Conservation (phyloP, 2,888 invertebrate species). For the Ctenicera cuprea region DNA sequence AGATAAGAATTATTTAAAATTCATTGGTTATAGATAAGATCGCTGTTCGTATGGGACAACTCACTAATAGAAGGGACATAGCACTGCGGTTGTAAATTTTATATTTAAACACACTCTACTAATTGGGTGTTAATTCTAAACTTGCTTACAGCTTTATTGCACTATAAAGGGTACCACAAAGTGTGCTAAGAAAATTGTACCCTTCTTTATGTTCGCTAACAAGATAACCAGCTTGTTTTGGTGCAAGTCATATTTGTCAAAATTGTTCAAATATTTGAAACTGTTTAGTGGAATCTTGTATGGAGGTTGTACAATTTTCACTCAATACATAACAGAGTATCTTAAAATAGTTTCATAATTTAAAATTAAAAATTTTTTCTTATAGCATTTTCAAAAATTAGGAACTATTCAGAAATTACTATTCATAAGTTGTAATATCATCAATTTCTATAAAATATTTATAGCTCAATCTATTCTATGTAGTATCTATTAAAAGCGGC, state of each 20-base stretch:
- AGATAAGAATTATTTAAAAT: slow-evolving; percentile 43
- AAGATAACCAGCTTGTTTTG: slow-evolving; percentile 43
- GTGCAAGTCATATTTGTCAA: slow-evolving; percentile 22
- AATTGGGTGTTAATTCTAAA: slow-evolving; percentile 55
- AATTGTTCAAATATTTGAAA: neutral
- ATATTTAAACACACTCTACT: slow-evolving; percentile 50
- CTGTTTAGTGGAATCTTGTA: no score
- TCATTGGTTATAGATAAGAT: slow-evolving; percentile 40
- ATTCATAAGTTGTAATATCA: no score
- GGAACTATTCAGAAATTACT: no score
- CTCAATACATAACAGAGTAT: no score
- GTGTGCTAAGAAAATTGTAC: slow-evolving; percentile 33
- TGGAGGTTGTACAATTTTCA: no score
- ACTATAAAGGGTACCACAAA: slow-evolving; percentile 37
- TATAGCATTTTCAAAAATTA: no score
- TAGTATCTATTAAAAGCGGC: no score
- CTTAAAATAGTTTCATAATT: no score
- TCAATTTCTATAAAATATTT: no score
- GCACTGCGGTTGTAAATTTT: slow-evolving; percentile 47
- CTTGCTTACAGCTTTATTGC: slow-evolving; percentile 50
- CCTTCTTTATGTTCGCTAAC: slow-evolving; percentile 35
- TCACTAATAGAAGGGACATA: slow-evolving; percentile 13
- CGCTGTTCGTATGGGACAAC: slow-evolving; percentile 10
- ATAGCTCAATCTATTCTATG: no score
- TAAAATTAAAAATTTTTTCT: no score